Base-by-base conservation (phyloP, 2,888 invertebrate genomes). In the Euplagia quadripunctaria region DNA sequence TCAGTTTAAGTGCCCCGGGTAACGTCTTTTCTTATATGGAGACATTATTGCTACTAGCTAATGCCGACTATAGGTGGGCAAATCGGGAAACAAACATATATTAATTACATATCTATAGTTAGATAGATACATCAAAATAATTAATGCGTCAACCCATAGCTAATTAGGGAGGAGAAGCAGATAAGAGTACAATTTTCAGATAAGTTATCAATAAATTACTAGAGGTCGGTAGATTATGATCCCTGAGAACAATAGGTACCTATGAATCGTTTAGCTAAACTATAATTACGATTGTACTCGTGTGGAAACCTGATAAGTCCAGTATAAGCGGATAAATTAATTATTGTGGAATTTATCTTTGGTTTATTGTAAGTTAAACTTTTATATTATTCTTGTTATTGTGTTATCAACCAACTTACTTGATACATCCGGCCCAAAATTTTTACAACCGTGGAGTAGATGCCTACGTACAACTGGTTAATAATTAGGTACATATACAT, bases 181-280 rank as follows among this genome's bases (percentile, higher is more conserved):
- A 61, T 85, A 83, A 74, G 80, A 76, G 77, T 73, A 52, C 64
- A 64, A 65, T 70, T 42, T 61, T 73, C 63, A 76, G 55, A 52
- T 66, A 74, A 49, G 70, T 64, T 76, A 71, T 82, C 77, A 14
- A 9, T 43, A 43, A 43, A 61, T 58, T 58, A 11, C 58, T 58
- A 58, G 20, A 61, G 61, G 61, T 61, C 61, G 31, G 14, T 14
- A 31, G 61, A 61, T 31, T 61, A n/a, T 55, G 61, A 61, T 61
- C 61, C 61, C 61, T 6, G 61, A 11, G 61, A 61, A 61, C 61
- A 61, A 61, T 31, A 20, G 20, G 3, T 58, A 12, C 61, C 31
- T 31, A 61, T 31, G 14, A 31, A 61, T 61, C 7, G 61, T 61
- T 61, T 61, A 14, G 2, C 31, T 31, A 31, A 61, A 61, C 61